phyloP scores from a whole-genome alignment of 2,797 vertebrate genomes.

The Gobio occitaniae region DNA sequence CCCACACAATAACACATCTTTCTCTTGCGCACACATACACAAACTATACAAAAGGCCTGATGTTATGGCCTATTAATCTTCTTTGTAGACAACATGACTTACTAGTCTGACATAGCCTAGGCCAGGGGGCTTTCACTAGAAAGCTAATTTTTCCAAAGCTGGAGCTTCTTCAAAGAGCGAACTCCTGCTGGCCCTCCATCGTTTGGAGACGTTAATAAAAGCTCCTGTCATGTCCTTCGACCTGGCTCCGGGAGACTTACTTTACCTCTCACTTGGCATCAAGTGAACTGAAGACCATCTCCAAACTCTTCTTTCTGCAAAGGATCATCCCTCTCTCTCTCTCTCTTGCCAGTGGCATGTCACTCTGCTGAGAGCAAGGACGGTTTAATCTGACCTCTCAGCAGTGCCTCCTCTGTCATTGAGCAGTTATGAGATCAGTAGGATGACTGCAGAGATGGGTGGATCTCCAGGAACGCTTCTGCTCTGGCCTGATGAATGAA shows the following conservation, averaged over 20 bases:
- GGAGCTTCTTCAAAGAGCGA: conserved; percentile 78
- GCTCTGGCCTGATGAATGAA: conserved; percentile 54
- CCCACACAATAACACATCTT: conserved; percentile 33
- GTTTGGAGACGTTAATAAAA: conserved; percentile 76
- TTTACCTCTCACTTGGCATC: conserved; percentile 72
- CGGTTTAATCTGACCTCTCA: conserved; percentile 76
- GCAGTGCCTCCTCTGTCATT: conserved; percentile 66
- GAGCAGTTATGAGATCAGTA: conserved; percentile 62
- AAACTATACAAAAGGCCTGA: conserved; percentile 61
- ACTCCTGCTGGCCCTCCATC: conserved; percentile 67
- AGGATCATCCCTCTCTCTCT: conserved; percentile 73
- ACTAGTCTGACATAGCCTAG: conserved; percentile 75
- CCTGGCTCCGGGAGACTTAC: conserved; percentile 71
- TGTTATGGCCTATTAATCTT: conserved; percentile 77
- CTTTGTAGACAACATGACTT: conserved; percentile 76
- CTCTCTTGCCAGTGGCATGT: conserved; percentile 67
- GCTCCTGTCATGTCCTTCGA: conserved; percentile 74
- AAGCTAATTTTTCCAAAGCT: conserved; percentile 72
- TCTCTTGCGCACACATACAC: conserved; percentile 58
- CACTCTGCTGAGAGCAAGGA: conserved; percentile 69
- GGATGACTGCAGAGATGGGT: conserved; percentile 67
- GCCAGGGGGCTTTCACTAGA: conserved; percentile 71
- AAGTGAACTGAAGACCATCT: conserved; percentile 69
- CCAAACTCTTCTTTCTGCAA: conserved; percentile 77
- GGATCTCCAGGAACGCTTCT: conserved; percentile 54